Evolutionary conservation across 1,140 invertebrate species (phyloP), one percentile per base, ranked within the genome.

Genomic region (Panulirus ornatus): DNA sequence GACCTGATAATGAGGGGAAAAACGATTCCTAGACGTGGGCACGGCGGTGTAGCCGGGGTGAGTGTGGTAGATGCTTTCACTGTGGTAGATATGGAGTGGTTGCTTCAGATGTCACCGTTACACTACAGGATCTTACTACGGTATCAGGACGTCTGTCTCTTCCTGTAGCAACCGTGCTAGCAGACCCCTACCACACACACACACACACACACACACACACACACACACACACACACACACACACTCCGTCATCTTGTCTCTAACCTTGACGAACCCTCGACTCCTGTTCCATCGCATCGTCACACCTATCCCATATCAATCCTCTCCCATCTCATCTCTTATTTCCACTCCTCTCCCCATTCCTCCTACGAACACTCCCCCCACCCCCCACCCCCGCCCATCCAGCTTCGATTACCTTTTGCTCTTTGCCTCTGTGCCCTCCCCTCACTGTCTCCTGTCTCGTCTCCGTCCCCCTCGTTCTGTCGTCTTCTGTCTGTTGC

Each of bases 151-250:
- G n/a, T n/a, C n/a, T n/a, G n/a, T n/a, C n/a, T n/a, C n/a, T n/a
- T n/a, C n/a, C 70, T 73, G 9, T 36, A 5, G 27, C 66, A 22
- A 9, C 51, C 51, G 11, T 14, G 11, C n/a, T n/a, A n/a, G n/a
- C n/a, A n/a, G n/a, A n/a, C n/a, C n/a, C n/a, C n/a, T n/a, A n/a
- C n/a, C n/a, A n/a, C n/a, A n/a, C n/a, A n/a, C n/a, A n/a, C n/a
- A n/a, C n/a, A n/a, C n/a, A n/a, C n/a, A n/a, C n/a, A n/a, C 51
- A 58, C 51, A 58, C 51, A 58, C 51, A 58, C 51, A 58, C n/a
- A 58, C 51, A n/a, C 11, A 58, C 11, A 58, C 11, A 58, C 11
- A 58, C 11, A 58, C 11, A 58, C 51, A 58, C 11, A 58, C 51
- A n/a, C n/a, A n/a, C n/a, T n/a, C n/a, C n/a, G n/a, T n/a, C n/a